Percentiles rank a stretch among this genome's conserved stretches.
phyloP scores from a whole-genome alignment of 2,888 invertebrate genomes.

The Cartodere bifasciata region DNA sequence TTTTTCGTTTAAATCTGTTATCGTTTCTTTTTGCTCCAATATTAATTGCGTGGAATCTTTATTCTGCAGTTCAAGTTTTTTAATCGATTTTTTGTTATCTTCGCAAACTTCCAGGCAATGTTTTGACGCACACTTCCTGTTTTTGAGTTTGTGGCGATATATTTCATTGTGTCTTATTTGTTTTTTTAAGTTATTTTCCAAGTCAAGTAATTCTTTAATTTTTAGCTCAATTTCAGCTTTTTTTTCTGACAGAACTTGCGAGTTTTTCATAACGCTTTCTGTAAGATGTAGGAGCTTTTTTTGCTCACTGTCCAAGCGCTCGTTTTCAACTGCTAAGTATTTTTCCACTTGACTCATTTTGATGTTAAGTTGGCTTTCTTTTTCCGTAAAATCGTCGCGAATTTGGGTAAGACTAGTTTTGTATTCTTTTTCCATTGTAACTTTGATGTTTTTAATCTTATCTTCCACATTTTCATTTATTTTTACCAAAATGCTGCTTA shows the following conservation, averaged over 20 bases:
- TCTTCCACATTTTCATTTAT: no score
- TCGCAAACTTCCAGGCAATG: slow-evolving; percentile 8
- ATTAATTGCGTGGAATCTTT: no score
- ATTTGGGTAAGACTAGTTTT: no score
- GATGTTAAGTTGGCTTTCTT: no score
- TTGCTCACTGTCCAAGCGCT: slow-evolving; percentile 17
- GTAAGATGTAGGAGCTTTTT: slow-evolving; percentile 15
- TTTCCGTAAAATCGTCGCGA: no score
- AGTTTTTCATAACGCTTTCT: slow-evolving; percentile 8
- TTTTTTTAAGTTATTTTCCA: no score
- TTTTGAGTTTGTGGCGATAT: not conserved
- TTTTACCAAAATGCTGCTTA: no score
- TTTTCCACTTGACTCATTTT: slow-evolving; percentile 18
- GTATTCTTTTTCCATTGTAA: no score
- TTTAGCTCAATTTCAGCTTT: slow-evolving; percentile 9
- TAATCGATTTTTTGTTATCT: slow-evolving; percentile 7
- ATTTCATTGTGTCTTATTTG: slow-evolving; percentile 1
- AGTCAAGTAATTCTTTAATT: slow-evolving; percentile 7
- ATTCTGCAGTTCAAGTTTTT: slow-evolving; percentile 3
- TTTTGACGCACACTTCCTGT: slow-evolving; percentile 4
- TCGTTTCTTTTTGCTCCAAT: no score
- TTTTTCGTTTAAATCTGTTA: no score
- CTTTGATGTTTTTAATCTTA: no score
- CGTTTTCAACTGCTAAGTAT: slow-evolving; percentile 12
- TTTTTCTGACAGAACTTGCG: slow-evolving; percentile 11